Percentiles rank a stretch among this genome's conserved stretches.
Evolutionary conservation across 2,797 vertebrate genomes (phyloP).

Genomic region (Tympanoctomys barrerae): DNA sequence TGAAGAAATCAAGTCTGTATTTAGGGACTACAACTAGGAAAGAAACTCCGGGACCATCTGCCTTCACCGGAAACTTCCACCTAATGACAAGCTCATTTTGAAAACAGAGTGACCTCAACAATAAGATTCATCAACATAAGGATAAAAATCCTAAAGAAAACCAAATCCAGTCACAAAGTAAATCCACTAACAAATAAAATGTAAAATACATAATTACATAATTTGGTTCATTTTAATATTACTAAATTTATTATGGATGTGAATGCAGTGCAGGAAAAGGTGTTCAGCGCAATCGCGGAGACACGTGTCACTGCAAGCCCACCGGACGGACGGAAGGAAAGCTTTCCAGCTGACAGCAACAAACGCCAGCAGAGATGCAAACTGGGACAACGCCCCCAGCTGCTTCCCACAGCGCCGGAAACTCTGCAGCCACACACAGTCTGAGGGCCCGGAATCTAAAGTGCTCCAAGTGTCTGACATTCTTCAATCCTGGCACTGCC

Average conservation of each 20-base stretch:
- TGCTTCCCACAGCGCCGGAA: background rate
- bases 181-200: constrained; percentile 14
- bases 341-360: background rate
- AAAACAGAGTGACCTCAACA: background rate
- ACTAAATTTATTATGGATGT: constrained; percentile 12
- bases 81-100: background rate
- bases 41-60: background rate
- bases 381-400: background rate
- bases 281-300: background rate
- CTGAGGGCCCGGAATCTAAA: background rate
- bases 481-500: background rate
- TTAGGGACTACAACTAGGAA: background rate
- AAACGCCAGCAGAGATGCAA: background rate
- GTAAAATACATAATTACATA: background rate
- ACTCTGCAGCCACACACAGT: background rate
- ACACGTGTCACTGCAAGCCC: background rate
- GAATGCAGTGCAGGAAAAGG: background rate
- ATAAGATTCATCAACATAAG: background rate
- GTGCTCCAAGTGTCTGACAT: background rate
- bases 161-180: background rate
- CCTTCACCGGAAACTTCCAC: background rate
- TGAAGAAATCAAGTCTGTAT: background rate
- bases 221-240: constrained; percentile 9
- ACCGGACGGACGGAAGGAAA: background rate
- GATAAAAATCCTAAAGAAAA: constrained; percentile 31